Evolutionary conservation across 2,888 invertebrate genomes (phyloP).

Genomic region (Chironomus riparius): DNA sequence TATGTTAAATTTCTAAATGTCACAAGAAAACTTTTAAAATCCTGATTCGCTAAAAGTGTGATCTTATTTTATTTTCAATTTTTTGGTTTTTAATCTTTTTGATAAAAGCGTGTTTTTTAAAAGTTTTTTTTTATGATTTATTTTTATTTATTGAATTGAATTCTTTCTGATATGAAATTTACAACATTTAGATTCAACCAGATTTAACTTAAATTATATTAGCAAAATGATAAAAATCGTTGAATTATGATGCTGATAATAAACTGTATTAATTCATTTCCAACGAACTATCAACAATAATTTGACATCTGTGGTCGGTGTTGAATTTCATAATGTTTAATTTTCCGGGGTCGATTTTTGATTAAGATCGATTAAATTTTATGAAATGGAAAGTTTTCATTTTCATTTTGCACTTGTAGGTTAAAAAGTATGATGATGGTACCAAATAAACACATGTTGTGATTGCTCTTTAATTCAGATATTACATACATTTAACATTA

Average conservation of each 20-base stretch:
- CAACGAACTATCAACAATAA: background rate
- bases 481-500: too few species aligned
- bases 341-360: background rate
- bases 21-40: too few species aligned
- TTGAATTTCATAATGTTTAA: background rate
- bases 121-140: too few species aligned
- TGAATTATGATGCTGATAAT: background rate
- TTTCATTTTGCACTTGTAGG: background rate
- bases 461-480: background rate
- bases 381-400: constrained; percentile 16
- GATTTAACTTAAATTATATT: too few species aligned
- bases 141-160: too few species aligned
- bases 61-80: too few species aligned
- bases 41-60: too few species aligned
- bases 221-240: background rate
- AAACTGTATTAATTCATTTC: background rate
- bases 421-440: background rate
- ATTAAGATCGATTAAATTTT: constrained; percentile 24
- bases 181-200: too few species aligned
- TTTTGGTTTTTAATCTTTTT: too few species aligned
- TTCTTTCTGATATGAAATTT: too few species aligned
- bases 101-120: too few species aligned
- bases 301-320: background rate
- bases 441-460: constrained; percentile 5
- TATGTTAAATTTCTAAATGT: too few species aligned